Conservation (phyloP, 1,140 invertebrate genomes). For the Bombus terrestris region DNA sequence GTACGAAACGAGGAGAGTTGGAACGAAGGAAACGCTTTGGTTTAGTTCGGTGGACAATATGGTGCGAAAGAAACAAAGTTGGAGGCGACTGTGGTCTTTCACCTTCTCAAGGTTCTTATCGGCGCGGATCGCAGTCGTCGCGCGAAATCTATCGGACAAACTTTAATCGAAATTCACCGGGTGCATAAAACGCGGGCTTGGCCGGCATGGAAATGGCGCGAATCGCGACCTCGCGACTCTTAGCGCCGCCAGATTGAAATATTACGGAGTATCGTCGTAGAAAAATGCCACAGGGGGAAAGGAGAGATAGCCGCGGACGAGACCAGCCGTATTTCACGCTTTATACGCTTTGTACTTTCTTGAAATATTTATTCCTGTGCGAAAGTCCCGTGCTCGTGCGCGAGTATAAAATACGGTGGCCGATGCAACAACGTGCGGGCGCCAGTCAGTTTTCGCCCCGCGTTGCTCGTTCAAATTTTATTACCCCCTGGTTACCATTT, state of each 20-base stretch:
- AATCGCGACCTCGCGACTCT: neutral
- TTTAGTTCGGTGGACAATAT: constrained; percentile 22
- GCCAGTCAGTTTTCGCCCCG: neutral
- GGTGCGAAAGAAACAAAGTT: neutral
- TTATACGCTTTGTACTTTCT: constrained; percentile 51
- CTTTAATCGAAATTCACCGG: constrained; percentile 53
- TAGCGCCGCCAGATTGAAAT: constrained; percentile 42
- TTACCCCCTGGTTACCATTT: neutral
- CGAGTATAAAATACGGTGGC: constrained; percentile 19
- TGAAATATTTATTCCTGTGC: constrained; percentile 38
- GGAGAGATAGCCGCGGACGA: constrained; percentile 5
- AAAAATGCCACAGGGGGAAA: no score
- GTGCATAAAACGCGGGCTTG: constrained; percentile 9
- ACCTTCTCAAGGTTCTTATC: constrained; percentile 55
- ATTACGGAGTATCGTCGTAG: constrained; percentile 8
- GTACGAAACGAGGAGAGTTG: neutral
- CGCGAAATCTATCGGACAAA: constrained; percentile 59
- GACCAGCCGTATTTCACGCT: constrained; percentile 46
- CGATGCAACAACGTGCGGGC: neutral
- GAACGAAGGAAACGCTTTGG: neutral
- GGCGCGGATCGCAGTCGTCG: neutral
- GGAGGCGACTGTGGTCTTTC: neutral
- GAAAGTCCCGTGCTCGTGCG: neutral
- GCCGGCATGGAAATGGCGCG: neutral
- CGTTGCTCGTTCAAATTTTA: constrained; percentile 22